Evolutionary conservation across 2,888 invertebrate species (phyloP).

Genomic region (Biston stratarius): DNA sequence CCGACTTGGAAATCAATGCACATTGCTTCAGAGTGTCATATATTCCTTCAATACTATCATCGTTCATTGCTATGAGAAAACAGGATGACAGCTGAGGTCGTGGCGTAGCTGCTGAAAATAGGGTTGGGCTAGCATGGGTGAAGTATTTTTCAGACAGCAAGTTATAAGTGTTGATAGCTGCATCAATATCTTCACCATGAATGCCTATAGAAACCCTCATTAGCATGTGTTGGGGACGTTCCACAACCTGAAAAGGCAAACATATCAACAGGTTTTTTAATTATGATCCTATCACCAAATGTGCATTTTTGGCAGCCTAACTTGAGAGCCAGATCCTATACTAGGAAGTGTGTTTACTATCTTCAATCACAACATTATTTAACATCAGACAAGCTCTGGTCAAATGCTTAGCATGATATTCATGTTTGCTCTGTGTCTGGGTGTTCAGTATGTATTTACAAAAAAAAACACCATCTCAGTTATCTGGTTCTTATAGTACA

Average conservation of each 20-base stretch:
- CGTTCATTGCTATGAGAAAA: constrained; percentile 96
- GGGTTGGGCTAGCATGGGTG: constrained; percentile 98
- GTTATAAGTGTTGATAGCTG: constrained; percentile 98
- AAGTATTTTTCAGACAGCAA: constrained; percentile 97
- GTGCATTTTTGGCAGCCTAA: too few species aligned
- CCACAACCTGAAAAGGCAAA: constrained; percentile 88
- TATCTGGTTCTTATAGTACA: too few species aligned
- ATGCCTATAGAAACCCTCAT: constrained; percentile 99
- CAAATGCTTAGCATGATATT: too few species aligned
- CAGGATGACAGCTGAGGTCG: constrained; percentile 98
- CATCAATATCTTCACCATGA: constrained; percentile 96
- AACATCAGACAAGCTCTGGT: too few species aligned
- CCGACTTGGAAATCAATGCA: constrained; percentile 98
- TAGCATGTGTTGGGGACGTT: constrained; percentile 99
- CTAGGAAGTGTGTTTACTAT: too few species aligned
- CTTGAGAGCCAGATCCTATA: too few species aligned
- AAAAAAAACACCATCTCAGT: too few species aligned
- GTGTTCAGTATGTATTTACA: too few species aligned
- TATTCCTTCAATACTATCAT: constrained; percentile 98
- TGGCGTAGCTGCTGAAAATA: constrained; percentile 97
- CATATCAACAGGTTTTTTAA: constrained; percentile 9
- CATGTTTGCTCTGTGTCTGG: too few species aligned
- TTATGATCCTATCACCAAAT: too few species aligned
- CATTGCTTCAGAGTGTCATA: constrained; percentile 96
- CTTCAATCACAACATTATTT: too few species aligned